Base-by-base conservation (phyloP, 1,140 invertebrate genomes). In the Polypedilum pembai region DNA sequence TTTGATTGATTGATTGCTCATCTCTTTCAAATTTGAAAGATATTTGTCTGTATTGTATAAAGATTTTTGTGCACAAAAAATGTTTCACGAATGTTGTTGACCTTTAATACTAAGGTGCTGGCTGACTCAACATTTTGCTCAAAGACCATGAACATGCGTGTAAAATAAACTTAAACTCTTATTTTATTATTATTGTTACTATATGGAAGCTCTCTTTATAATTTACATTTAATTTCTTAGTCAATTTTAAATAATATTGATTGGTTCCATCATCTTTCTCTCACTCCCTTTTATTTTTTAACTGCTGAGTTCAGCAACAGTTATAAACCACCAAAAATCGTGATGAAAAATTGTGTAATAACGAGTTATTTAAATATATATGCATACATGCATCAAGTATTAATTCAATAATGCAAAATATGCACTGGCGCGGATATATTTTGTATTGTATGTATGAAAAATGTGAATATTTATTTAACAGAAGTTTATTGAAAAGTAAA, bases 261-360 rank as follows among this genome's bases (percentile, higher is more conserved):
- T 56, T 56, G 12, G 12, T n/a, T 8, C 45, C 7, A 56, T n/a
- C 45, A n/a, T 12, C 10, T 8, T 56, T 15, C n/a, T 33, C 24
- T 33, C 24, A 56, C 45, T 56, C 45, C n/a, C 45, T 56, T 56
- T 15, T n/a, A 12, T 15, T 56, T 56, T 12, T 12, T 56, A 56
- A 56, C 12, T n/a, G 10, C 12, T 12, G 12, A 56, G 45, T 4
- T 33, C 45, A 56, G 45, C 45, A 56, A 56, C 45, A 56, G 45
- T 56, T 56, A 56, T 56, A 56, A 56, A 56, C 45, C 45, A 56
- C 45, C 45, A 56, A 56, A 45, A 56, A 15, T 56, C 45, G 45
- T 56, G 45, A 56, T 56, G 45, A 56, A 56, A 56, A n/a, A 56
- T 56, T 56, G 45, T 56, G 45, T 56, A 56, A 56, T 56, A 33